Percentiles rank a stretch among this genome's conserved stretches.
Evolutionary conservation across 1,140 invertebrate species (phyloP).

Genomic region (Harlomillsia oculata): DNA sequence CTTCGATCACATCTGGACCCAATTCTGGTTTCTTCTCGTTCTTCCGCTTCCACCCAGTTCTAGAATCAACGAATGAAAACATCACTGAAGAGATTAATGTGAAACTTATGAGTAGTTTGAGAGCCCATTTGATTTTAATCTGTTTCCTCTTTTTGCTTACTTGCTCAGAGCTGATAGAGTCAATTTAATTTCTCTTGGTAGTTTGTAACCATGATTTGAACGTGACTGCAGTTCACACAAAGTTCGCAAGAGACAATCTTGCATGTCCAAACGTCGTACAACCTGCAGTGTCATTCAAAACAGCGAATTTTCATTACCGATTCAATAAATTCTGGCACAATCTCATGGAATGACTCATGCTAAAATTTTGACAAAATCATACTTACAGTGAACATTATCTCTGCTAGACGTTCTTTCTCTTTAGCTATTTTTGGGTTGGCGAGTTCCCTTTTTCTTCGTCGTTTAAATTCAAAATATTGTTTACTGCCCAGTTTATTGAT

Average conservation of each 20-base stretch:
- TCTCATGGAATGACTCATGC: not conserved
- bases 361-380: not conserved
- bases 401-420: conserved; percentile 31
- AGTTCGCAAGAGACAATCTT: conserved; percentile 32
- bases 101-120: not conserved
- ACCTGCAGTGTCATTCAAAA: conserved; percentile 17
- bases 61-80: not conserved
- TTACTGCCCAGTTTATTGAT: conserved; percentile 24
- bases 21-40: conserved; percentile 6
- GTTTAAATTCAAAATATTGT: conserved; percentile 16
- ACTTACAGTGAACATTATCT: conserved; percentile 34
- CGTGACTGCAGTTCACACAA: conserved; percentile 33
- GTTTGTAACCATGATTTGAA: conserved; percentile 23
- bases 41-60: conserved; percentile 31
- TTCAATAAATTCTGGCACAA: not conserved
- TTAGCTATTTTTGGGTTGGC: conserved; percentile 17
- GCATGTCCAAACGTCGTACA: conserved; percentile 32
- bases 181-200: conserved; percentile 31
- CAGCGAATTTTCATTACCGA: not conserved
- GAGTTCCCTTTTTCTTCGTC: conserved; percentile 13
- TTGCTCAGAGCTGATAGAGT: conserved; percentile 31
- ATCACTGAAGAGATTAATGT: not conserved
- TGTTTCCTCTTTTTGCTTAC: conserved; percentile 10
- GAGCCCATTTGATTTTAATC: not conserved
- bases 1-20: conserved; percentile 25